Conservation (phyloP, 92 coral and sea anemone species). For the Epizoanthus ramosus region DNA sequence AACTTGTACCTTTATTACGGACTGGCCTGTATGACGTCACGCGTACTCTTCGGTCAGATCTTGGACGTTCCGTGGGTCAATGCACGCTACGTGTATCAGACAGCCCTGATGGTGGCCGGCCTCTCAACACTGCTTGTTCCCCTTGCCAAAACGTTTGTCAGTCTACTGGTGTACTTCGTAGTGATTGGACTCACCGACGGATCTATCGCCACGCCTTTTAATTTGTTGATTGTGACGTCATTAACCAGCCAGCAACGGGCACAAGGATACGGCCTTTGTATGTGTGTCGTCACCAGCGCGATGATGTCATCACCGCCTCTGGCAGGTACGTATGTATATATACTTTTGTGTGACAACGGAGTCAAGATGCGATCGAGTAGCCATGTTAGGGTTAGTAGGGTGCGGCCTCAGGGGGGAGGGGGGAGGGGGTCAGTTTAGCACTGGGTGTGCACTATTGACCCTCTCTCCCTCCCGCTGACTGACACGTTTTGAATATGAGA, state of each 20-base stretch:
- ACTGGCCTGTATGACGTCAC: background rate
- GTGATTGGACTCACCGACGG: slow-evolving; percentile 11
- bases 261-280: background rate
- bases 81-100: background rate
- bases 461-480: too few species aligned
- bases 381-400: too few species aligned
- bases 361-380: too few species aligned
- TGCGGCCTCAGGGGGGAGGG: too few species aligned
- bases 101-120: background rate
- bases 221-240: background rate
- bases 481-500: too few species aligned
- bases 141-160: background rate
- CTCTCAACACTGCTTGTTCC: background rate
- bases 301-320: background rate
- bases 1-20: background rate
- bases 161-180: background rate
- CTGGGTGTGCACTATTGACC: too few species aligned
- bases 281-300: background rate
- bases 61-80: background rate
- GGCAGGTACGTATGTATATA: background rate
- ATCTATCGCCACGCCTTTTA: background rate
- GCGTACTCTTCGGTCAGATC: background rate
- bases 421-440: too few species aligned
- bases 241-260: background rate
- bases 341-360: background rate